These are phyloP conservation scores for Phylloscopus whistleri DNA, from an alignment of 2,113 vertebrate genomes.

Conservation along the genomic window DNA sequence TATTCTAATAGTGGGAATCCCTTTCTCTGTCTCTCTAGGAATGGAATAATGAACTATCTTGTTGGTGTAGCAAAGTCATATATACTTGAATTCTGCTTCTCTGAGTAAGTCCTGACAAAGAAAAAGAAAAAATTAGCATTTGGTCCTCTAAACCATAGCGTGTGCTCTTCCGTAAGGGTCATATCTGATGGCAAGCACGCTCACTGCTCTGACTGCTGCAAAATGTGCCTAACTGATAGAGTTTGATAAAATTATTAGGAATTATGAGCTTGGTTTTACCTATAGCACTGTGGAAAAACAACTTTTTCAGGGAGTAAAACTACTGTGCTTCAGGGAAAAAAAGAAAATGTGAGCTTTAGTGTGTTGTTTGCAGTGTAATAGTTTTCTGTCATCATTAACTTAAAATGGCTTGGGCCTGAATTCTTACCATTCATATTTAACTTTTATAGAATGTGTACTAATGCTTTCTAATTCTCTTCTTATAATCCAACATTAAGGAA, in stretches of 20 bases:
- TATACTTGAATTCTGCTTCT: neutral
- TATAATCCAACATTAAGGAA: neutral
- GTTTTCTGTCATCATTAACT: neutral
- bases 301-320: neutral
- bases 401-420: neutral
- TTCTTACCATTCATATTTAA: neutral
- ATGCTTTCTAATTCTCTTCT: neutral
- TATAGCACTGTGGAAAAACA: neutral
- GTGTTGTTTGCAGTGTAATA: neutral
- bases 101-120: neutral
- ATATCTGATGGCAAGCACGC: neutral
- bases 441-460: neutral
- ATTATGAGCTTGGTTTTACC: neutral
- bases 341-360: neutral
- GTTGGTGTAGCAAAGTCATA: fast-evolving
- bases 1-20: neutral
- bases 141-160: neutral
- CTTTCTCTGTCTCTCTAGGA: neutral
- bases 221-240: neutral
- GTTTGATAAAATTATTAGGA: neutral
- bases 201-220: neutral
- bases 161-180: neutral
- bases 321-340: neutral
- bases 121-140: neutral
- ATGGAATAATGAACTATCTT: neutral